Base-by-base conservation (phyloP, 1,140 invertebrate genomes). In the Holotrichia oblita region DNA sequence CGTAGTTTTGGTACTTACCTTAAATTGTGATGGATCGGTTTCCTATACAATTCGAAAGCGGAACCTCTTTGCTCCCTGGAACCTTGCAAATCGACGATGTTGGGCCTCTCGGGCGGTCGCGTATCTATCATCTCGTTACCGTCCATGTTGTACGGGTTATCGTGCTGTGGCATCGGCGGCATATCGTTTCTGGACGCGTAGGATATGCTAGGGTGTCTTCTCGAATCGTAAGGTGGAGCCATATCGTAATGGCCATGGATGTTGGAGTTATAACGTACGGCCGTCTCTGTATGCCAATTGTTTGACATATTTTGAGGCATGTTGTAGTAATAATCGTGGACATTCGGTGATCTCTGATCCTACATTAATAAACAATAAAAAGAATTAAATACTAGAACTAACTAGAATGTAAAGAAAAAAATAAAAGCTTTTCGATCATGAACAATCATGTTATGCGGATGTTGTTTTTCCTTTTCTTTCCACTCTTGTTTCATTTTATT, bases 21-120 rank as follows among this genome's bases (percentile, higher is more conserved):
- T 83, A 94, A 88, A 84, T 94, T 94, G 84, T 93, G 92, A 88
- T 94, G 90, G 78, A 89, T 90, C 17, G 96, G 96, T 87, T 98
- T 98, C 82, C 95, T 93, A 86, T 98, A 98, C 41, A 98, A 88
- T 85, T 98, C 97, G 86, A 98, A 98, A 9, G 97, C 97, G 82
- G 96, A 97, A n/a, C 95, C 96, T 69, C 96, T 89, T 85, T 97
- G 95, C 86, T 97, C 96, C 81, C 95, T 93, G 83, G 95, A 94
- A 12, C 95, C 94, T 79, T 87, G 86, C 69, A 87, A 77, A 79
- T 87, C 86, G 0, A 87, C 86, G 9, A 87, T 84, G 55, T 83
- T 83, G 12, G 80, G 80, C 27, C 83, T 79, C 74, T 84, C 83
- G 0, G 84, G 84, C 22, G 84, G 82, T 40, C 85, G 79, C 40